Base-by-base conservation (phyloP, 2,797 vertebrate species). In the Spinus pinus region DNA sequence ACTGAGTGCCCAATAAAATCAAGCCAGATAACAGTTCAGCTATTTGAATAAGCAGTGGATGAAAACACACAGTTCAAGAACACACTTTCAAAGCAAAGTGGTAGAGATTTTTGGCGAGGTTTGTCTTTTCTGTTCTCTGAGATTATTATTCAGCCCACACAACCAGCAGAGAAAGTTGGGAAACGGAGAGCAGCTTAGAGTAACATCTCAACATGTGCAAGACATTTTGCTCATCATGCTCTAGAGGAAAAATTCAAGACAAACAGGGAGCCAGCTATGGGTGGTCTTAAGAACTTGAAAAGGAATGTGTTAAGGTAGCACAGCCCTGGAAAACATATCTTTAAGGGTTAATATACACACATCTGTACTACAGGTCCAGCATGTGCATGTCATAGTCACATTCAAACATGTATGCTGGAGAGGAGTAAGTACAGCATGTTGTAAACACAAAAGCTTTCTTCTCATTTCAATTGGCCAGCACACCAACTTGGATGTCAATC, bases 231-330 rank as follows among this genome's bases (percentile, higher is more conserved):
- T 94, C 94, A 75, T 86, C 77, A 23, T 81, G 85, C 94, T 96
- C 66, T 72, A 61, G 65, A 97, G 80, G 60, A 88, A 95, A 58
- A 79, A 39, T 87, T 93, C 91, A 93, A 97, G 62, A 89, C 74
- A 77, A 96, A 91, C 14, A 96, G 83, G 42, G 89, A 97, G 79
- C 72, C 81, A 87, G 81, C 91, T 96, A 94, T 69, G 96, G 96
- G 96, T 97, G 96, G 95, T 95, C 97, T 96, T 87, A 70, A 90
- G 82, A 97, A 92, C 82, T 87, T 50, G 60, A 79, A 66, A 69
- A 94, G 90, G 95, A 89, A 92, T 92, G 95, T 94, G 71, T 90
- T 93, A 78, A 94, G 87, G 87, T 56, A 86, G 73, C 86, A 93
- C 84, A 91, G 90, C 74, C 66, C 86, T 81, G 71, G 78, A 91